Base-by-base conservation (phyloP, 2,888 invertebrate species). In the Pristionchus mayeri region DNA sequence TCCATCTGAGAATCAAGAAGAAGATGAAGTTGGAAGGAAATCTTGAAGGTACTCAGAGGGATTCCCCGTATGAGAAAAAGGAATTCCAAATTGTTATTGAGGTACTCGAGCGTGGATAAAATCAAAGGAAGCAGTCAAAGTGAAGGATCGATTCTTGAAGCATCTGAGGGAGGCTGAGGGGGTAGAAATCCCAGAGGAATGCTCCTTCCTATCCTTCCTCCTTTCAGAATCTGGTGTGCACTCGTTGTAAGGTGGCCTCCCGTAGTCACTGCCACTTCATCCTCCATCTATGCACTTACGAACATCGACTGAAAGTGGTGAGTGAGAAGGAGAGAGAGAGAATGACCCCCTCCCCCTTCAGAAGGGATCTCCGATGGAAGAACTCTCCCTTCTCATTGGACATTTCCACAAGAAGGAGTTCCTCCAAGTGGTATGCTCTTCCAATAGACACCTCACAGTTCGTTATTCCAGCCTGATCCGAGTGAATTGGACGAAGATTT, bases 381-480 rank as follows among this genome's bases (percentile, higher is more conserved):
- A 40, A n/a, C 40, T 44, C 11, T 71, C 71, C 6, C 71, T 71
- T 44, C 71, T 71, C n/a, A 24, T 71, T 11, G 71, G 71, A 40
- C 21, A 37, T 18, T 71, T 44, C 71, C 71, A 44, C 44, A 71
- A n/a, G 44, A 24, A 21, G 40, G 40, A 71, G 24, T 71, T 40
- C 30, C 4, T 71, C n/a, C 11, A 40, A 37, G 21, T 71, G 21
- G 71, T 71, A 1, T 24, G 40, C 11, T 44, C 11, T n/a, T n/a
- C n/a, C n/a, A n/a, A n/a, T n/a, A n/a, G n/a, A n/a, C 3, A 24
- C 16, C 3, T 54, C 21, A 21, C 9, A 54, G 71, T 24, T 71
- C n/a, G 18, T 71, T 44, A 63, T 44, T 71, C 24, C 71, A 71
- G 71, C 71, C 71, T 7, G 71, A 71, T 24, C 71, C n/a, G 13